Base-by-base conservation (phyloP, 2,113 vertebrate species). In the Tamias sibiricus region DNA sequence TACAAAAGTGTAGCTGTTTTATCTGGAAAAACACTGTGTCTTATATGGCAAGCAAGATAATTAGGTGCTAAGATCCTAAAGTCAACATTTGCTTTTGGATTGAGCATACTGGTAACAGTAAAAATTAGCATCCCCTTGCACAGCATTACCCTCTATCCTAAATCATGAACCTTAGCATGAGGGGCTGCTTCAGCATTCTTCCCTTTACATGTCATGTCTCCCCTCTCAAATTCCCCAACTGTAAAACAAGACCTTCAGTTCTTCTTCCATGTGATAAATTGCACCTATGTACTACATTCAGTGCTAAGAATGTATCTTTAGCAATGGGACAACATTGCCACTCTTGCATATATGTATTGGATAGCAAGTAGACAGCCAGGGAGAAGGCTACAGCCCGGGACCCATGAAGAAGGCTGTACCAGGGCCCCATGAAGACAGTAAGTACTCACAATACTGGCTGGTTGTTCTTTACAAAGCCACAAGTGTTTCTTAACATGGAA, bases 261-360 rank as follows among this genome's bases (percentile, higher is more conserved):
- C 13, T 0, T 44, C 95, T 91, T 95, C 92, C 8, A 95, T 84
- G 59, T 81, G 95, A 89, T 79, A 90, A 89, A 62, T 32, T 6
- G 0, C 16, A 90, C 12, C 69, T 66, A 69, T 0, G 59, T 64
- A 2, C 0, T 86, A 37, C 0, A 4, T 62, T n/a, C 42, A 87
- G 74, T 81, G 28, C 19, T 96, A 95, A 76, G 93, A 95, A 52
- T 49, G 93, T 44, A 57, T 76, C 66, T 49, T 95, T 59, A 83
- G 93, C 79, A 35, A 90, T 83, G 97, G 96, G 96, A 92, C 93
- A 94, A 87, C 83, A 91, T 69, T 96, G 1, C 6, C 90, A 91
- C 87, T 10, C 0, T 80, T 86, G 49, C 57, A 90, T 72, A 94
- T 82, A 74, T 59, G 57, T 81, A 88, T 12, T 44, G 93, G 64